Percentiles rank a stretch among this genome's conserved stretches.
These are phyloP conservation scores for Channa maculata DNA, from an alignment of 2,113 vertebrate species.

Conservation along the genomic window DNA sequence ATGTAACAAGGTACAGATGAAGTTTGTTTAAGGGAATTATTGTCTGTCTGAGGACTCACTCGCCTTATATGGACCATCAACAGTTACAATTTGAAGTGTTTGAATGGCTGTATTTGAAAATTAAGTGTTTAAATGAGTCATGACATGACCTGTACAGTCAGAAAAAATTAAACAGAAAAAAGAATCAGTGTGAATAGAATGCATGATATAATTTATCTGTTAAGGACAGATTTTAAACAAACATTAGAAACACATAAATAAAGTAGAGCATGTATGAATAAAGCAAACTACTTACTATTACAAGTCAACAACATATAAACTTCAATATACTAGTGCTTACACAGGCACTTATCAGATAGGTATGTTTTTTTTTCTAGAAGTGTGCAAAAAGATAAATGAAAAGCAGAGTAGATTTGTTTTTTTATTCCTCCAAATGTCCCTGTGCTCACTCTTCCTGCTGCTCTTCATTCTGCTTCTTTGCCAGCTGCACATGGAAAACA, in stretches of 20 bases:
- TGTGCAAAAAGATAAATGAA: conserved; percentile 64
- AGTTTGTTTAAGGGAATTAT: background rate
- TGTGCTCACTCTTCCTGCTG: conserved; percentile 78
- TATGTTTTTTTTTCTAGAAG: conserved; percentile 36
- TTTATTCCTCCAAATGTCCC: conserved; percentile 24
- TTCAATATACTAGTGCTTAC: conserved; percentile 52
- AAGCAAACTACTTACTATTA: conserved; percentile 46
- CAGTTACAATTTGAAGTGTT: too few relatives aligned
- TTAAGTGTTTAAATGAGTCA: conserved; percentile 4
- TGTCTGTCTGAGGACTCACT: too few relatives aligned
- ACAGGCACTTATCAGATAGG: conserved; percentile 77
- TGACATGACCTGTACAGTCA: background rate
- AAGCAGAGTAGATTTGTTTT: conserved; percentile 49
- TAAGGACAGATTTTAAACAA: conserved; percentile 46
- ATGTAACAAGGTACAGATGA: conserved; percentile 33
- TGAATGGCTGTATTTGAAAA: too few relatives aligned
- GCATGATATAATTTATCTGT: conserved; percentile 25
- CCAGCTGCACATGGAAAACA: conserved; percentile 57
- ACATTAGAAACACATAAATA: conserved; percentile 25
- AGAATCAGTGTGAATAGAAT: conserved; percentile 29
- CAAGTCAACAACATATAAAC: conserved; percentile 49
- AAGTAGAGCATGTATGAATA: conserved; percentile 41
- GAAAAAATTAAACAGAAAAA: conserved; percentile 13
- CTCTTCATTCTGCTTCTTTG: conserved; percentile 84
- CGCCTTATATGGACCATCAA: too few relatives aligned